These are phyloP conservation scores for Dolichotis patagonum DNA, from an alignment of 2,113 vertebrate species.

Conservation along the genomic window DNA sequence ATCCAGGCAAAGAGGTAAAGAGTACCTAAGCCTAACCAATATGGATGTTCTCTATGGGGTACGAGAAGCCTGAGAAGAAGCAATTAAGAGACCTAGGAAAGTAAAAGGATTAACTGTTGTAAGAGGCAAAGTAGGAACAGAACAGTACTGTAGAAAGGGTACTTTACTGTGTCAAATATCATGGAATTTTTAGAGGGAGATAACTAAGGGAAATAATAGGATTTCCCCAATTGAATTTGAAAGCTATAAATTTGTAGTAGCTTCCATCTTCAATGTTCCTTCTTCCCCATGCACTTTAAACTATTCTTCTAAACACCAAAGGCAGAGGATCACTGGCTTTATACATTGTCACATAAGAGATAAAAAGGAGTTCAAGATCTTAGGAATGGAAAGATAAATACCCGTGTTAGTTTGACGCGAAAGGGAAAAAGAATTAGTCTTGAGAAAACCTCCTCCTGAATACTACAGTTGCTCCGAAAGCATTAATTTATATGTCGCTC, in stretches of 20 bases:
- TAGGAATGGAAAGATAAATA: conserved; percentile 47
- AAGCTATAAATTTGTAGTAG: neutral
- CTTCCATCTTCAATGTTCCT: neutral
- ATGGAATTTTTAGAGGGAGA: neutral
- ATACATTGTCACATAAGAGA: neutral
- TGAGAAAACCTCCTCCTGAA: neutral
- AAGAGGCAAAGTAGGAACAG: neutral
- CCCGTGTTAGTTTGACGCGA: neutral
- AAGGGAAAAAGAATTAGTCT: conserved; percentile 13
- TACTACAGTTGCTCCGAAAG: neutral
- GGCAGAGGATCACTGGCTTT: neutral
- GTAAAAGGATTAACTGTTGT: neutral
- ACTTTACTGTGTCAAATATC: neutral
- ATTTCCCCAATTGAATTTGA: conserved; percentile 29
- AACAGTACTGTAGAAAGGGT: neutral
- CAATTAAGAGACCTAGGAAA: neutral
- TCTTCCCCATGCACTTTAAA: neutral
- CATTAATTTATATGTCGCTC: conserved; percentile 1
- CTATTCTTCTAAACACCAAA: neutral
- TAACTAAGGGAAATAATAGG: neutral
- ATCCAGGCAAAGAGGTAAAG: neutral
- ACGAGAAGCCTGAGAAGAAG: neutral
- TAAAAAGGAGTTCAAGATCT: conserved; percentile 3
- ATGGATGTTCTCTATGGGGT: neutral
- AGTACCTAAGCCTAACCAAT: neutral